Evolutionary conservation across 2,113 vertebrate species (phyloP).

Genomic region (Garra rufa): DNA sequence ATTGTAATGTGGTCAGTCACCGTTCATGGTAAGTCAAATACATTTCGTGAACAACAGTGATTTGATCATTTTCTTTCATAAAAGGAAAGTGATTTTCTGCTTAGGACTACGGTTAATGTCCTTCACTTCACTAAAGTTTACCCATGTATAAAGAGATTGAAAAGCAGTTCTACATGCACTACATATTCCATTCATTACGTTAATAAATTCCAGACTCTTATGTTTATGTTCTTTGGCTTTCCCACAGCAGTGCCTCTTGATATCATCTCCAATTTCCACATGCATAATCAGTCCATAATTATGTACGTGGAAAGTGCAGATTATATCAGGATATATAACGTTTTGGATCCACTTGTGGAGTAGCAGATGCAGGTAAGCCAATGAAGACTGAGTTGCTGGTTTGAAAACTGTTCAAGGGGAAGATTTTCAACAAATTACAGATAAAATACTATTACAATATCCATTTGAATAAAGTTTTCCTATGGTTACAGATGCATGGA

Average conservation of each 20-base stretch:
- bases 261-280: background rate
- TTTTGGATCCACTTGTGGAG: conserved; percentile 2
- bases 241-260: background rate
- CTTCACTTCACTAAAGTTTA: background rate
- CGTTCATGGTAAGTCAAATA: background rate
- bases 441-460: background rate
- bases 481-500: background rate
- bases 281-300: background rate
- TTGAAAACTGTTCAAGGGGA: background rate
- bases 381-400: background rate
- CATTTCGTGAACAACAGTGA: background rate
- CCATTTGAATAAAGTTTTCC: background rate
- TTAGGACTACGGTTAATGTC: background rate
- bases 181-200: background rate
- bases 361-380: background rate
- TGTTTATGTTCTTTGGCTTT: background rate
- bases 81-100: background rate
- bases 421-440: background rate
- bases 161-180: background rate
- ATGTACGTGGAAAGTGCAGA: background rate
- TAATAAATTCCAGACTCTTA: background rate
- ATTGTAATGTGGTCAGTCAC: background rate
- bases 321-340: background rate
- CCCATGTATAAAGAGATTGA: background rate
- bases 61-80: background rate